Percentiles rank a stretch among this genome's conserved stretches.
These are phyloP conservation scores for Potamarius usumacintae DNA, from an alignment of 2,113 vertebrate genomes.

Conservation along the genomic window DNA sequence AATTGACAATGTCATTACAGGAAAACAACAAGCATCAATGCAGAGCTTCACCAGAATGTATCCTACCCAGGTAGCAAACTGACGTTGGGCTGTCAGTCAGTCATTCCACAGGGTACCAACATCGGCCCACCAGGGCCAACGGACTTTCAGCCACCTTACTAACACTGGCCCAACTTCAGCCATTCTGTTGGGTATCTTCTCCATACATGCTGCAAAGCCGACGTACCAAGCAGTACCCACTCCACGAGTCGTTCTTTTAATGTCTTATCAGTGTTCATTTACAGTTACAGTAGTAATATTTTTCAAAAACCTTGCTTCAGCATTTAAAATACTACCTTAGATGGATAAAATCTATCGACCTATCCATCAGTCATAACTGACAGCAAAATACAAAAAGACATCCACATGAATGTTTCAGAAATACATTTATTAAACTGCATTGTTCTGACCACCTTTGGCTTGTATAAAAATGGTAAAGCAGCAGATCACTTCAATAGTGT, in stretches of 20 bases:
- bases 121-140: background rate
- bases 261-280: background rate
- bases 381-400: constrained; percentile 1
- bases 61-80: background rate
- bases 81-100: background rate
- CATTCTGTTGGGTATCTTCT: background rate
- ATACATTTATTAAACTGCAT: constrained; percentile 89
- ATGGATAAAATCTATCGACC: background rate
- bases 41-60: background rate
- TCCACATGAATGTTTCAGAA: constrained; percentile 49
- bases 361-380: background rate
- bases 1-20: too few species aligned
- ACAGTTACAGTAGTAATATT: background rate
- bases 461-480: constrained; percentile 43
- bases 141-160: background rate
- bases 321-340: background rate
- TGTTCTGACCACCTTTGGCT: constrained; percentile 53
- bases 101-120: background rate
- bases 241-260: background rate
- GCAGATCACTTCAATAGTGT: background rate
- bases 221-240: background rate
- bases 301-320: background rate
- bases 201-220: background rate
- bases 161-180: background rate
- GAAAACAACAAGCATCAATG: too few species aligned